Evolutionary conservation across 2,797 vertebrate genomes (phyloP).

Genomic region (Intellagama lesueurii): DNA sequence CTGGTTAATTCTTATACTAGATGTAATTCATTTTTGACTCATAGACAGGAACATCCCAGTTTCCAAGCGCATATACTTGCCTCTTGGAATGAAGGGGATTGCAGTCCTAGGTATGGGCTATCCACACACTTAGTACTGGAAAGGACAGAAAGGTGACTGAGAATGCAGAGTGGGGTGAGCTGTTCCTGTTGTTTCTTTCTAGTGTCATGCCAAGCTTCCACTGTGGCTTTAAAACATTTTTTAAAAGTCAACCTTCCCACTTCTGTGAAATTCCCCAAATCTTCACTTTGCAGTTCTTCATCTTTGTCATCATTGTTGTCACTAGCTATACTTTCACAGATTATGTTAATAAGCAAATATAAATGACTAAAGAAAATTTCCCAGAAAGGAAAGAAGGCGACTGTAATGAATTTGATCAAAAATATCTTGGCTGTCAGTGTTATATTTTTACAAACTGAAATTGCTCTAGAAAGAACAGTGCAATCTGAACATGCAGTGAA

Average conservation of each 20-base stretch:
- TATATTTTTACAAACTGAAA: conserved; percentile 35
- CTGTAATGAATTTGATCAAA: conserved; percentile 38
- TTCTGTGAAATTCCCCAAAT: not conserved
- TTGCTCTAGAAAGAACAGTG: conserved; percentile 22
- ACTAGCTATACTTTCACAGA: not conserved
- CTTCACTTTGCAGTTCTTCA: not conserved
- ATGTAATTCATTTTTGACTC: not conserved
- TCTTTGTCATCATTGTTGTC: not conserved
- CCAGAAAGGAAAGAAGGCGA: not conserved
- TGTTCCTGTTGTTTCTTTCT: not conserved
- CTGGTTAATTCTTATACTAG: not conserved
- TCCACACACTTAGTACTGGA: not conserved
- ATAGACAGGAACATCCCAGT: not conserved
- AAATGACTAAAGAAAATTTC: not conserved
- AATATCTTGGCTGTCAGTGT: conserved; percentile 36
- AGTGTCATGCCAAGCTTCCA: too few species aligned
- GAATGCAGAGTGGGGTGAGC: not conserved
- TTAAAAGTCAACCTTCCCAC: not conserved
- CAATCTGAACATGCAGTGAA: not conserved
- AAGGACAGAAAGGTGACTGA: too few species aligned
- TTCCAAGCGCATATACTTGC: not conserved
- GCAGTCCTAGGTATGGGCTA: not conserved
- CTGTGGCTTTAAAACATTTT: too few species aligned
- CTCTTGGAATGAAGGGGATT: not conserved
- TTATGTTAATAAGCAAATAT: not conserved